These are phyloP conservation scores for Malacoraja senta DNA, from an alignment of 2,797 vertebrate genomes.

Conservation along the genomic window DNA sequence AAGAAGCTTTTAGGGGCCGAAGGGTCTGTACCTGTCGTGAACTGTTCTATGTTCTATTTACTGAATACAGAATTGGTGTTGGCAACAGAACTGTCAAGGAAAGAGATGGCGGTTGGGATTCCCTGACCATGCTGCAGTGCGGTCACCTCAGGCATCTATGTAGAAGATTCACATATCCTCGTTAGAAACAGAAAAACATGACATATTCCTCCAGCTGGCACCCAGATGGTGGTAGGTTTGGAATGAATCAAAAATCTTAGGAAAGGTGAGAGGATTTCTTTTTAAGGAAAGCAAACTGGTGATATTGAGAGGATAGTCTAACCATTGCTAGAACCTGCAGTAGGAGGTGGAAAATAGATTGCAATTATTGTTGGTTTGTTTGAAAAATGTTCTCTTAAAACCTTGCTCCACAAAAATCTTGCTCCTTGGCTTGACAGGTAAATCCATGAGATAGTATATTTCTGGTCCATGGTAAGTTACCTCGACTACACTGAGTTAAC, in stretches of 20 bases:
- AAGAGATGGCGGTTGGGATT: background rate
- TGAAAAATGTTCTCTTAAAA: background rate
- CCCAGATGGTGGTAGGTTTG: background rate
- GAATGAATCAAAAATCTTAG: background rate
- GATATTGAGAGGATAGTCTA: background rate
- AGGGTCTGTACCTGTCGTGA: too few species aligned
- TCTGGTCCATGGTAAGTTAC: background rate
- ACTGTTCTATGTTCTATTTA: too few species aligned
- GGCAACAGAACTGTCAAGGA: background rate
- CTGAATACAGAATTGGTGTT: background rate
- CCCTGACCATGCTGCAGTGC: background rate
- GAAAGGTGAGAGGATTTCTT: background rate
- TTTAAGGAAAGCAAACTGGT: background rate
- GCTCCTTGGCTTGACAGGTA: background rate
- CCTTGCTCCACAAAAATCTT: background rate
- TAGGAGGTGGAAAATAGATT: background rate
- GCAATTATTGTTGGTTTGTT: background rate
- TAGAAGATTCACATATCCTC: background rate
- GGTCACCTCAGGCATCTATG: too few species aligned
- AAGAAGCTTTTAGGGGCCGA: too few species aligned
- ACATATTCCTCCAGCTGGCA: background rate
- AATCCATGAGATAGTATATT: background rate
- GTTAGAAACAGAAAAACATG: background rate
- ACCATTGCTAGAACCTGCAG: background rate
- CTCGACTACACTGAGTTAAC: background rate